Percentiles rank a stretch among this genome's conserved stretches.
Conservation (phyloP, 1,140 invertebrate species). For the Neodiprion lecontei region DNA sequence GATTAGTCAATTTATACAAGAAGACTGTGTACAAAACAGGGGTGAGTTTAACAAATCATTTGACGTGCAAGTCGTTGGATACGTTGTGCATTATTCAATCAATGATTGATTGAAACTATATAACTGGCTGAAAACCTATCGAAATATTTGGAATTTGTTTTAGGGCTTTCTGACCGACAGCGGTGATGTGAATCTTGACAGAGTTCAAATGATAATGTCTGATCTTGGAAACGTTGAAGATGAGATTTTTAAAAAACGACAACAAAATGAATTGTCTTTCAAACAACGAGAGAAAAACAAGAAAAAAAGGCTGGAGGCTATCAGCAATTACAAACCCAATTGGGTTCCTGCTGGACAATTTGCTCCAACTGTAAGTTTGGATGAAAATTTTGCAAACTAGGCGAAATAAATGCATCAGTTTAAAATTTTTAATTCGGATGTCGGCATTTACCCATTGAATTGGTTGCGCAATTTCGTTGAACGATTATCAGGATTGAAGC, state of each 20-base stretch:
- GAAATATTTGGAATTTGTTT: constrained; percentile 15
- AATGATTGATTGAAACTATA: constrained; percentile 6
- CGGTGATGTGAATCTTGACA: constrained; percentile 89
- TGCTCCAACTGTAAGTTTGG: constrained; percentile 68
- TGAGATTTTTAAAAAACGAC: constrained; percentile 94
- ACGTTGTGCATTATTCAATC: constrained; percentile 5
- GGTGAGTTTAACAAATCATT: constrained; percentile 58
- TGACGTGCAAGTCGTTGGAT: constrained; percentile 18
- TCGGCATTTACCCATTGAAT: constrained; percentile 7
- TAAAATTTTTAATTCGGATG: too few relatives aligned
- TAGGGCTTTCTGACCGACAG: constrained; percentile 95
- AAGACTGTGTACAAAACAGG: constrained; percentile 92
- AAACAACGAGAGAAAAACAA: constrained; percentile 79
- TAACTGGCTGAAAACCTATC: not conserved
- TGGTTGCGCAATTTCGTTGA: constrained; percentile 10
- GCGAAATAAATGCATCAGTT: too few relatives aligned
- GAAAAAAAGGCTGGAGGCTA: constrained; percentile 63
- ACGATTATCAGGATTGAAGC: not conserved
- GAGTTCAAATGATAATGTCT: constrained; percentile 94
- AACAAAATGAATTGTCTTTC: constrained; percentile 85
- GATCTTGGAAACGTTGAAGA: constrained; percentile 95
- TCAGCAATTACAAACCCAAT: constrained; percentile 68
- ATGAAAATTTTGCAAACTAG: not conserved
- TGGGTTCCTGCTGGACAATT: constrained; percentile 77
- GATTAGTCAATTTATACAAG: constrained; percentile 94